Base-by-base conservation (phyloP, 2,888 invertebrate species). In the Calameuta idolon region DNA sequence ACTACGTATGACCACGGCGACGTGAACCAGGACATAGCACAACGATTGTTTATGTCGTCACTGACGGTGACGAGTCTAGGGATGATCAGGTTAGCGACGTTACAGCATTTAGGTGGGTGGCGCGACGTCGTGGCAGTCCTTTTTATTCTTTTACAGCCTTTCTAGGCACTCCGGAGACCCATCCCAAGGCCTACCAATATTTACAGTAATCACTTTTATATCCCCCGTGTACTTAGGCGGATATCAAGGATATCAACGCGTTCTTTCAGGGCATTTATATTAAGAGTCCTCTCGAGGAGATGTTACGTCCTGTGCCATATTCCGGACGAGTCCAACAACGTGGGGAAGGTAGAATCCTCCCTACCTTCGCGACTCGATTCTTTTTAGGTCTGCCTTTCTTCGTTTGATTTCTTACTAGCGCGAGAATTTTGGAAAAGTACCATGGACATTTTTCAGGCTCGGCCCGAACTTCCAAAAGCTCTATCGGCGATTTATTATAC, bases 151-250 rank as follows among this genome's bases (percentile, higher is more conserved):
- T 91, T 90, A 85, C 90, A 91, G 90, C 90, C 88, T 88, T 88
- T 85, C 86, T 90, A 91, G 91, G 91, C 89, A 86, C 90, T 88
- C 86, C 87, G 86, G 87, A 88, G 90, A 89, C 88, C 88, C 88
- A 86, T 55, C 55, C 55, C 55, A 55, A 23, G 55, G 55, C 55
- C 55, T 55, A 55, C 55, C 55, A 55, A 55, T 55, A 55, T 23
- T 15, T 55, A 55, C 55, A 55, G 55, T 55, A 23, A 23, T 55
- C 55, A 55, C 40, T 9, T 55, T 55, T 55, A 55, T 55, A 55
- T 55, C 23, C 55, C 55, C 23, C 55, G 55, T 55, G 55, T 55
- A 55, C 55, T 55, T 55, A 55, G 55, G 55, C 55, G 55, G 55
- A 55, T 55, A 55, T 55, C 23, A 55, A 55, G 55, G 55, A 55